phyloP scores from a whole-genome alignment of 2,113 vertebrate genomes.

The Rallus limicola region DNA sequence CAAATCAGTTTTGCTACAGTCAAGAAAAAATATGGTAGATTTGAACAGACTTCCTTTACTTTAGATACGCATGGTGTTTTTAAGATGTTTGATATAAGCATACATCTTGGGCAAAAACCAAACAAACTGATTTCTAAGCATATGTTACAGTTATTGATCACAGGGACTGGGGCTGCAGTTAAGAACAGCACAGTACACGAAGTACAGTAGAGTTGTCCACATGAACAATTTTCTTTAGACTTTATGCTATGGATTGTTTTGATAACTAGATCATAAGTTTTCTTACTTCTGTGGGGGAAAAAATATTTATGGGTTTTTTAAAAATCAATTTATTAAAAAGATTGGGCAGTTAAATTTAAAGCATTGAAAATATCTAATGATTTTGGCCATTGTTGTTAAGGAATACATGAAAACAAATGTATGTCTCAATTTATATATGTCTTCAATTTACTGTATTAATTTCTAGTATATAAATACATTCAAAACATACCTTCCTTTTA shows the following conservation, averaged over 20 bases:
- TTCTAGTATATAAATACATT: background rate
- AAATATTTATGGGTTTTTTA: background rate
- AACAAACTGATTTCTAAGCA: background rate
- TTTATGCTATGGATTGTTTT: background rate
- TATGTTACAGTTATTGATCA: background rate
- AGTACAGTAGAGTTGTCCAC: background rate
- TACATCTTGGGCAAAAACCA: background rate
- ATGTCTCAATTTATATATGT: background rate
- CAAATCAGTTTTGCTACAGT: background rate
- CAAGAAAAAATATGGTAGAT: background rate
- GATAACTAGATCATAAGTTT: background rate
- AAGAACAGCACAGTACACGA: background rate
- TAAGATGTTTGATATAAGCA: background rate
- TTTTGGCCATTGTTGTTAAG: background rate
- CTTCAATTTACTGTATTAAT: background rate
- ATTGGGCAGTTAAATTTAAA: background rate
- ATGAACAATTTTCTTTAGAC: background rate
- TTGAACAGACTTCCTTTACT: background rate
- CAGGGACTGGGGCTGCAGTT: background rate
- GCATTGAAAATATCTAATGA: background rate
- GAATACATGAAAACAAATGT: background rate
- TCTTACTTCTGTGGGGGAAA: background rate
- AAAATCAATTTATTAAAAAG: background rate
- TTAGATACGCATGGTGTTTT: background rate
- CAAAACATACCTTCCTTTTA: slow-evolving; percentile 65